phyloP scores from a whole-genome alignment of 1,140 invertebrate genomes.

The Pectinophora gossypiella region DNA sequence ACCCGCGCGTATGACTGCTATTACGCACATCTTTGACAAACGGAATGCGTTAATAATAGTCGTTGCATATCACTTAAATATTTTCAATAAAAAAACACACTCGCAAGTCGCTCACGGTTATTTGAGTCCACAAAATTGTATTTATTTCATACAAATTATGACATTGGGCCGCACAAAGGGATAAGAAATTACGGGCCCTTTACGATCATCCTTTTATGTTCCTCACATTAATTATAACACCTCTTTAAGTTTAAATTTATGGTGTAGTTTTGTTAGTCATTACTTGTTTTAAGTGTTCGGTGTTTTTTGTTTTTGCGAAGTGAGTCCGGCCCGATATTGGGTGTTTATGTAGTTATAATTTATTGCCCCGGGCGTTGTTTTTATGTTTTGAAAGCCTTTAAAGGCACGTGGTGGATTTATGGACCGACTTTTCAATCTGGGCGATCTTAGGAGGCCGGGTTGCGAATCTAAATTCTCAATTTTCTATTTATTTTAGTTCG shows the following conservation, averaged over 20 bases:
- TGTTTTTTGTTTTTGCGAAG: constrained; percentile 38
- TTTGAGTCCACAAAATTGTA: constrained; percentile 20
- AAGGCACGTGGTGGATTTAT: constrained; percentile 63
- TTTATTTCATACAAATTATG: constrained; percentile 51
- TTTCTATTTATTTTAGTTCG: constrained; percentile 39
- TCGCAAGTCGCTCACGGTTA: constrained; percentile 1
- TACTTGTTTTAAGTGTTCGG: constrained; percentile 45
- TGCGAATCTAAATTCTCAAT: too few species aligned
- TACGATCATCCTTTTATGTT: constrained; percentile 51
- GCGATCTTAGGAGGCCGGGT: constrained; percentile 42
- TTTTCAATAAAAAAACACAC: neutral
- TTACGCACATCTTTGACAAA: neutral
- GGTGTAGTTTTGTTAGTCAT: constrained; percentile 60
- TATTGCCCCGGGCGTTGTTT: constrained; percentile 56
- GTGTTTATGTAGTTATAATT: constrained; percentile 66
- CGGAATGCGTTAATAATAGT: neutral
- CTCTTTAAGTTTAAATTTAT: constrained; percentile 71
- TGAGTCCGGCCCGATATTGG: constrained; percentile 40
- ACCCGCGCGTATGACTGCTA: neutral
- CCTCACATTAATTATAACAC: constrained; percentile 69
- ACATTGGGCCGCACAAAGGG: constrained; percentile 46
- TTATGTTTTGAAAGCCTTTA: constrained; percentile 46
- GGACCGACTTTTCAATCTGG: constrained; percentile 58
- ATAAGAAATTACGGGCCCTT: constrained; percentile 43
- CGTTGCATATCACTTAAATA: neutral